These are phyloP conservation scores for Hartigia nigra DNA, from an alignment of 2,888 invertebrate genomes.

Conservation along the genomic window DNA sequence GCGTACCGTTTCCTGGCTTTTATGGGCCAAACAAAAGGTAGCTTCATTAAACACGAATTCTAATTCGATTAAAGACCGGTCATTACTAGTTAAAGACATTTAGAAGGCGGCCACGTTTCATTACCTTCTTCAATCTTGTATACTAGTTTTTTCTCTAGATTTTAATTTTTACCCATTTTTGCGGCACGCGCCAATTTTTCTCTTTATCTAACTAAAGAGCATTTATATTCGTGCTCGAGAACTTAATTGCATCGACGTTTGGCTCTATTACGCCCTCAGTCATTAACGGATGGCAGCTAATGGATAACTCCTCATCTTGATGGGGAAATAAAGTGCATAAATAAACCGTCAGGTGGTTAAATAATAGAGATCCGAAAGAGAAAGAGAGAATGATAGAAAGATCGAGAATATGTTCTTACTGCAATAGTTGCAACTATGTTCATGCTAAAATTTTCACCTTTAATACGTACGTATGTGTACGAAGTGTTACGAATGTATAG, in stretches of 20 bases:
- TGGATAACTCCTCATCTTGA: neutral
- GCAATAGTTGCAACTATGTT: too few relatives aligned
- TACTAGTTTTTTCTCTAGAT: neutral
- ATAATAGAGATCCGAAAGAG: neutral
- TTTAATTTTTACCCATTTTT: neutral
- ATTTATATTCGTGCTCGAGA: neutral
- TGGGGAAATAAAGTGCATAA: neutral
- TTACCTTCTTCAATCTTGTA: neutral
- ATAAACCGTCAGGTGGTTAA: neutral
- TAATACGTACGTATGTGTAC: neutral
- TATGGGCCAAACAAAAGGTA: neutral
- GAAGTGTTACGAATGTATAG: neutral
- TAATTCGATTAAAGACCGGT: neutral
- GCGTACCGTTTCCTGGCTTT: neutral
- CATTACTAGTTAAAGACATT: neutral
- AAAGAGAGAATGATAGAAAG: neutral
- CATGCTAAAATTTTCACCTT: neutral
- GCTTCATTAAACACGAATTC: neutral
- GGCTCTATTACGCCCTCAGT: neutral
- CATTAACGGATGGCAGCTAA: neutral
- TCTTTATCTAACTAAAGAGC: neutral
- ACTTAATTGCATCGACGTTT: neutral
- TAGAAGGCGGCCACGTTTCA: neutral
- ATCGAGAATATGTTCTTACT: too few relatives aligned
- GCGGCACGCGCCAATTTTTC: neutral